These are phyloP conservation scores for Sus cebifrons DNA, from an alignment of 2,797 vertebrate species.

Conservation along the genomic window DNA sequence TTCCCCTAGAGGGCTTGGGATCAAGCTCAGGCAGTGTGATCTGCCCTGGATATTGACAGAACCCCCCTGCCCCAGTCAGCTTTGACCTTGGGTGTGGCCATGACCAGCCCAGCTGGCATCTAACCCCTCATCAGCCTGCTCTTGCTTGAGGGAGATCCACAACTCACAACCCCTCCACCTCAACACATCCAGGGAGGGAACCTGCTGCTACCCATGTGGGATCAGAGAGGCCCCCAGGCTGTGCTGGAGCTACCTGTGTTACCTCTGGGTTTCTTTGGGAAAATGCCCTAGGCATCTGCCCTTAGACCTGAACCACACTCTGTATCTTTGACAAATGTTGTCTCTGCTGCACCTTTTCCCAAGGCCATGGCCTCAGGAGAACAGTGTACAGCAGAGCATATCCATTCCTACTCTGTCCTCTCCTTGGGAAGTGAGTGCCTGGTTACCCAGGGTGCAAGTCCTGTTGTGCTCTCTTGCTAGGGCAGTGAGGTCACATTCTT, in stretches of 20 bases:
- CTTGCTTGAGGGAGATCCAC: too few species aligned
- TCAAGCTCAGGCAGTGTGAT: neutral
- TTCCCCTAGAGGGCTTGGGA: too few species aligned
- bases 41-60: too few species aligned
- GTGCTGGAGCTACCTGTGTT: neutral
- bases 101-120: too few species aligned
- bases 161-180: too few species aligned
- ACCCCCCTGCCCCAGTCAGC: too few species aligned
- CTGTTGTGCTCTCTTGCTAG: neutral
- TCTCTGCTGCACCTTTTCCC: neutral
- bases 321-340: accelerated
- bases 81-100: too few species aligned
- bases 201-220: neutral
- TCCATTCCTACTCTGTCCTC: neutral
- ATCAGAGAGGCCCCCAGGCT: neutral
- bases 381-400: too few species aligned
- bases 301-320: too few species aligned
- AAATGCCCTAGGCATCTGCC: neutral
- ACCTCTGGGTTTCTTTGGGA: neutral
- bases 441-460: neutral
- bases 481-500: neutral
- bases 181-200: neutral
- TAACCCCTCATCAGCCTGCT: too few species aligned
- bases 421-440: neutral
- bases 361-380: neutral